These are phyloP conservation scores for Ovis aries DNA, from an alignment of 2,113 vertebrate genomes.

Conservation along the genomic window ARS-UI_Ramb_v3.0 NC_056061.1:34690001-34690500, in stretches of 20 bases:
- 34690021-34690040: slow-evolving; percentile 55
- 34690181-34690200: neutral
- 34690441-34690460: neutral
- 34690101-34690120: slow-evolving; percentile 32
- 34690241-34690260: slow-evolving; percentile 1
- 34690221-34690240: neutral
- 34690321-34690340: neutral
- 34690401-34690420: neutral
- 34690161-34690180: slow-evolving; percentile 44
- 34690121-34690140: slow-evolving; percentile 32
- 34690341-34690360: neutral
- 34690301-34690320: neutral
- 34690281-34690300: slow-evolving; percentile 20
- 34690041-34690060: slow-evolving; percentile 67
- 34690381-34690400: neutral
- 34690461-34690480: neutral
- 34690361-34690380: neutral
- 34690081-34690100: slow-evolving; percentile 43
- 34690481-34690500: neutral
- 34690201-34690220: slow-evolving; percentile 19
- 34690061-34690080: slow-evolving; percentile 52
- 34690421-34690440: neutral
- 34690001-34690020: neutral
- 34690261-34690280: slow-evolving; percentile 6
- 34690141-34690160: slow-evolving; percentile 21